phyloP scores from a whole-genome alignment of 2,113 vertebrate genomes.

The Australoheros scitulus region DNA sequence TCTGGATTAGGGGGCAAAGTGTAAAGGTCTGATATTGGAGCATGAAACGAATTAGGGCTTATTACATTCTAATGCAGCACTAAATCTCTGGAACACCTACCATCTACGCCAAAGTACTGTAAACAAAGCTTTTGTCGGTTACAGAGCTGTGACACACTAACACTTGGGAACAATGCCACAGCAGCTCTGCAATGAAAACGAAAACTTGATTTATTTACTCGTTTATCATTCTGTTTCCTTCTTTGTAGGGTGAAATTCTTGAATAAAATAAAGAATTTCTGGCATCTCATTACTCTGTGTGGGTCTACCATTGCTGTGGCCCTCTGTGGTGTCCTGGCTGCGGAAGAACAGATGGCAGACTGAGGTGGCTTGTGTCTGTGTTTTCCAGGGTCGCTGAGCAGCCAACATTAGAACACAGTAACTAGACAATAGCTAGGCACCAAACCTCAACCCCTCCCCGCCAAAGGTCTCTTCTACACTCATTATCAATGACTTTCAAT shows the following conservation, averaged over 20 bases:
- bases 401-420: slow-evolving; percentile 78
- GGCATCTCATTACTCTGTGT: background rate
- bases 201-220: slow-evolving; percentile 66
- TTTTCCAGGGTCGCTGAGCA: slow-evolving; percentile 83
- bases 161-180: slow-evolving; percentile 52
- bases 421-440: slow-evolving; percentile 81
- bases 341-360: slow-evolving; percentile 88
- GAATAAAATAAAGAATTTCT: slow-evolving; percentile 8
- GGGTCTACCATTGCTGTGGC: slow-evolving; percentile 42
- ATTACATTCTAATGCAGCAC: slow-evolving; percentile 82
- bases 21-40: slow-evolving; percentile 83
- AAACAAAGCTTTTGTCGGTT: slow-evolving; percentile 81
- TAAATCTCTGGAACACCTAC: slow-evolving; percentile 80
- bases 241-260: background rate
- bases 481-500: slow-evolving; percentile 80
- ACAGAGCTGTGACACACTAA: slow-evolving; percentile 57
- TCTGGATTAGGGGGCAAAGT: slow-evolving; percentile 85
- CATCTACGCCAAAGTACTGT: slow-evolving; percentile 70
- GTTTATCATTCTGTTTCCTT: slow-evolving; percentile 49
- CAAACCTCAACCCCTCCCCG: slow-evolving; percentile 51
- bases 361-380: slow-evolving; percentile 87
- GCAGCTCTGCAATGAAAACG: slow-evolving; percentile 66
- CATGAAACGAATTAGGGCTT: slow-evolving; percentile 79
- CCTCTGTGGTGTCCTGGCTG: slow-evolving; percentile 82
- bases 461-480: slow-evolving; percentile 68